phyloP scores from a whole-genome alignment of 2,888 invertebrate species.

The Pyrocoelia pectoralis region DNA sequence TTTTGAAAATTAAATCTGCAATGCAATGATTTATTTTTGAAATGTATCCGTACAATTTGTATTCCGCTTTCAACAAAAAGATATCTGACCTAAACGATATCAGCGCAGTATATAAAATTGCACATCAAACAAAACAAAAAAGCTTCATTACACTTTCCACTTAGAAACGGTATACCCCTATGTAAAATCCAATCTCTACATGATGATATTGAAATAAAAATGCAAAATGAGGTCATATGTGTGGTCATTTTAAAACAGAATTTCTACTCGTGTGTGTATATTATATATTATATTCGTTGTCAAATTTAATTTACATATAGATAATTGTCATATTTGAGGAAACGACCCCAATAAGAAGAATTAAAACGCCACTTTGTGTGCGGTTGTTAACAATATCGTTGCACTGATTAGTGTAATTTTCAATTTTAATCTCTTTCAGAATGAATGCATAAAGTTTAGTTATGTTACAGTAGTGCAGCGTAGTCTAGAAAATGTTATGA shows the following conservation, averaged over 20 bases:
- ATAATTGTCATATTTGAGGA: not conserved
- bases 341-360: not conserved
- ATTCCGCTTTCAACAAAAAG: no score
- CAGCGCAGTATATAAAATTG: not conserved
- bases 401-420: not conserved
- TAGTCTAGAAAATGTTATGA: slow-evolving; percentile 15
- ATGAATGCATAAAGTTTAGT: slow-evolving; percentile 19
- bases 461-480: slow-evolving; percentile 5
- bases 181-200: not conserved
- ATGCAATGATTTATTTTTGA: no score
- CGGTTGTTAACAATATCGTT: no score
- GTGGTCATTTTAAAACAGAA: not conserved
- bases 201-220: not conserved
- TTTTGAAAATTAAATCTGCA: no score
- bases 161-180: not conserved
- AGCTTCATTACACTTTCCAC: not conserved
- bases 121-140: slow-evolving; percentile 1
- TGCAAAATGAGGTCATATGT: not conserved
- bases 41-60: no score
- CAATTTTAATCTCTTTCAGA: not conserved
- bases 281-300: not conserved
- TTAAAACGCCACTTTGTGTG: no score
- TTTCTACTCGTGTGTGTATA: not conserved
- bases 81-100: not conserved
- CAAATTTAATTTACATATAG: not conserved